phyloP scores from a whole-genome alignment of 2,113 vertebrate genomes.

The Donacobius atricapilla region DNA sequence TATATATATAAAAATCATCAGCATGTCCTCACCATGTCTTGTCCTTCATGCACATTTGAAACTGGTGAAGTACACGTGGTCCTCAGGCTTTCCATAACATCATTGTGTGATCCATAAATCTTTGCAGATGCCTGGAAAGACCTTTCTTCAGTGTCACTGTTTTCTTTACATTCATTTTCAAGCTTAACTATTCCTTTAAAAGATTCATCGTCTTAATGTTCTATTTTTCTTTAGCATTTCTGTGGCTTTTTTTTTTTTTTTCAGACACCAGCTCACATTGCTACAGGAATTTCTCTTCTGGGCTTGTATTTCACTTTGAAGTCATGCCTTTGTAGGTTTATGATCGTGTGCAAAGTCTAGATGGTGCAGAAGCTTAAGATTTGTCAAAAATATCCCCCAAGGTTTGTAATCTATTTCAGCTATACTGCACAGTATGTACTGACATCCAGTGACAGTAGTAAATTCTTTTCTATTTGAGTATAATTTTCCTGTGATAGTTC shows the following conservation, averaged over 20 bases:
- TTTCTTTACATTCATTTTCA: neutral
- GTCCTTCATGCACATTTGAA: neutral
- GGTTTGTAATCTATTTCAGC: constrained; percentile 30
- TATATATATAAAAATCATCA: neutral
- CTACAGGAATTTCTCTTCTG: constrained; percentile 29
- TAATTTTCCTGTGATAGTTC: constrained; percentile 15
- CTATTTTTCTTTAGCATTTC: neutral
- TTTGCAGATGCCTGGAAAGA: neutral
- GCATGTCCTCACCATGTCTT: neutral
- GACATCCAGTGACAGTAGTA: constrained; percentile 17
- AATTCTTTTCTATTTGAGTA: constrained; percentile 13
- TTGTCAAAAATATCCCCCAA: constrained; percentile 38
- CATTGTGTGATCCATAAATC: neutral
- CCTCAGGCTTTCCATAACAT: neutral
- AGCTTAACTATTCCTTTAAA: too few relatives aligned
- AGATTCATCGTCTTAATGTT: too few relatives aligned
- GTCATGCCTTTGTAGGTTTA: constrained; percentile 37
- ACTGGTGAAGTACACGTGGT: neutral
- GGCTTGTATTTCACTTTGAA: constrained; percentile 45
- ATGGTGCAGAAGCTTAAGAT: constrained; percentile 23
- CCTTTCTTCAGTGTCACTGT: neutral
- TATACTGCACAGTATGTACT: neutral
- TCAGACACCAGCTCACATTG: neutral
- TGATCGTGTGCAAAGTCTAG: neutral
- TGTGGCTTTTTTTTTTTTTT: neutral